phyloP scores from a whole-genome alignment of 2,888 invertebrate genomes.

The Drosophila anomelani region DNA sequence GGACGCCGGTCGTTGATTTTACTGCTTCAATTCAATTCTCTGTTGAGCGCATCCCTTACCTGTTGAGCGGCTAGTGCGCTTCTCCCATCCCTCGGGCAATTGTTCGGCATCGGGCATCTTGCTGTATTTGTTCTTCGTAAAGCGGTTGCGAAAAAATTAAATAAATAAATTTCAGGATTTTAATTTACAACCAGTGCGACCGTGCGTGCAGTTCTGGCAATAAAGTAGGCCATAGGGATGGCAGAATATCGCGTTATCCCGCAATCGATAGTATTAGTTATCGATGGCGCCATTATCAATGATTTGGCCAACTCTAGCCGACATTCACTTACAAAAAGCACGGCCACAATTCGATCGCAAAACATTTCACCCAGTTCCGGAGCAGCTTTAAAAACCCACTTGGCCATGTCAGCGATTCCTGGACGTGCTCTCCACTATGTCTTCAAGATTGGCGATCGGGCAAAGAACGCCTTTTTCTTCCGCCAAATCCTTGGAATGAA shows the following conservation, averaged over 20 bases:
- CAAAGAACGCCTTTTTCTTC: conserved; percentile 94
- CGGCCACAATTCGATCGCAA: background rate
- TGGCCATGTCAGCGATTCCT: conserved; percentile 79
- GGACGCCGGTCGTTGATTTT: conserved; percentile 22
- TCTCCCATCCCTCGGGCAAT: conserved; percentile 96
- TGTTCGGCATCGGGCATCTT: conserved; percentile 85
- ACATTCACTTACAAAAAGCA: conserved; percentile 14
- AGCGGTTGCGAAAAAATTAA: background rate
- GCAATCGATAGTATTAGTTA: background rate
- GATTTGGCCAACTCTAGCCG: background rate
- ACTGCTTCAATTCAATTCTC: background rate
- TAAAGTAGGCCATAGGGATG: background rate
- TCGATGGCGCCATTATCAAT: background rate
- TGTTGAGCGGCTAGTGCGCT: conserved; percentile 82
- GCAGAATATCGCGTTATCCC: no score
- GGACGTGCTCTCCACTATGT: conserved; percentile 97
- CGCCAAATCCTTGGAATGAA: conserved; percentile 97
- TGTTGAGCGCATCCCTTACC: conserved; percentile 52
- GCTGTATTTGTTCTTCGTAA: background rate
- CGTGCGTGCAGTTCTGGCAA: background rate
- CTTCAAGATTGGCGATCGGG: conserved; percentile 96
- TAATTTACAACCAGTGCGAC: conserved; percentile 2
- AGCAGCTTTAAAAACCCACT: background rate
- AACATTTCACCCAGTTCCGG: conserved; percentile 3
- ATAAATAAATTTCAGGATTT: background rate